These are phyloP conservation scores for Toxotes chatareus DNA, from an alignment of 2,113 vertebrate species.

Conservation along the genomic window DNA sequence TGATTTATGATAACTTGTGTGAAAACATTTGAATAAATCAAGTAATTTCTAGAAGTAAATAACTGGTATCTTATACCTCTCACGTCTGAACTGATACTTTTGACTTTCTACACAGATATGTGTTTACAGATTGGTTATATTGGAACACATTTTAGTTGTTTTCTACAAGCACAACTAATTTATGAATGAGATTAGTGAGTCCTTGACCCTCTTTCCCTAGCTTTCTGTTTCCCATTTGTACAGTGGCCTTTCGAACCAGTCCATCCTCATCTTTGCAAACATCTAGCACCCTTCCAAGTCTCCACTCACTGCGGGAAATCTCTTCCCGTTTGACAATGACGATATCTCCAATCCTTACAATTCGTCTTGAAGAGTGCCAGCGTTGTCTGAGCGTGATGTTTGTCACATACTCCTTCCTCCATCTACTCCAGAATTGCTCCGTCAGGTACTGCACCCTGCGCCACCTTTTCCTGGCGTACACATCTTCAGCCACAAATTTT, in stretches of 20 bases:
- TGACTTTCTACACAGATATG: background rate
- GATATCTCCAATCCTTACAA: slow-evolving; percentile 38
- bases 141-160: background rate
- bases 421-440: too few relatives aligned
- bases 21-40: background rate
- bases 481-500: slow-evolving; percentile 40
- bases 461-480: slow-evolving; percentile 54
- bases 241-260: slow-evolving; percentile 22
- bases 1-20: too few relatives aligned
- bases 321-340: slow-evolving; percentile 49
- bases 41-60: background rate
- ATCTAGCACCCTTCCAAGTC: slow-evolving; percentile 38
- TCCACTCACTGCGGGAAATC: slow-evolving; percentile 49
- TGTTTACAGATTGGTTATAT: background rate
- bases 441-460: slow-evolving; percentile 44
- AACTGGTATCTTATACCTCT: background rate
- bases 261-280: slow-evolving; percentile 22
- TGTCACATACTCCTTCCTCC: too few relatives aligned
- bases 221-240: background rate
- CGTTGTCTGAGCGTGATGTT: slow-evolving; percentile 38
- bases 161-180: background rate
- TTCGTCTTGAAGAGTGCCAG: slow-evolving; percentile 24
- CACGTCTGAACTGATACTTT: background rate
- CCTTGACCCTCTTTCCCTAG: background rate
- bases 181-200: background rate